phyloP scores from a whole-genome alignment of 2,888 invertebrate genomes.

The Acronicta psi region DNA sequence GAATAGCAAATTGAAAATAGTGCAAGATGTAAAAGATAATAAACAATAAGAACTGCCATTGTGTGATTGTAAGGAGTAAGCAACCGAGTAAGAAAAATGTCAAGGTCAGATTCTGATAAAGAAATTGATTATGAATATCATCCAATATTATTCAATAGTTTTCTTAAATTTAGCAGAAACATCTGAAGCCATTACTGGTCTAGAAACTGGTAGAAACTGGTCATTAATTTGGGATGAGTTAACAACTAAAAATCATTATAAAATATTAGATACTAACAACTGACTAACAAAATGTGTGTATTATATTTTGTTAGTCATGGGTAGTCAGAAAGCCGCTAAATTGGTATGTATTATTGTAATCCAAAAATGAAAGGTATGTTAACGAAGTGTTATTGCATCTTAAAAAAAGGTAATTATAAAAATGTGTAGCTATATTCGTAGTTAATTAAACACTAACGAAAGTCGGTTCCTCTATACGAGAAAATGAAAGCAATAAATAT shows the following conservation, averaged over 20 bases:
- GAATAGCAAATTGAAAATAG: not conserved
- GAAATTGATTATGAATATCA: not conserved
- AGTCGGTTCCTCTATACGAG: not conserved
- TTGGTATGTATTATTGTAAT: not conserved
- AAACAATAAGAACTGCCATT: not conserved
- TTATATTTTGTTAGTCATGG: too few species aligned
- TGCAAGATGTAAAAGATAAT: not conserved
- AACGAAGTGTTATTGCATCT: too few species aligned
- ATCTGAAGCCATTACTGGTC: too few species aligned
- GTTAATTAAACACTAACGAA: not conserved
- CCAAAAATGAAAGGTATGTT: not conserved
- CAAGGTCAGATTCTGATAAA: not conserved
- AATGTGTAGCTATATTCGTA: not conserved
- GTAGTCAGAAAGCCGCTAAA: not conserved
- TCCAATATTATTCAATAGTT: not conserved
- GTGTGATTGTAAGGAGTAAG: not conserved
- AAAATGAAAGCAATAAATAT: slow-evolving; percentile 1
- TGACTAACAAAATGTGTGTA: too few species aligned
- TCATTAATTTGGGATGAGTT: too few species aligned
- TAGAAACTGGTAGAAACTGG: too few species aligned
- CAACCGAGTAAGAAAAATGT: not conserved
- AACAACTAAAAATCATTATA: too few species aligned
- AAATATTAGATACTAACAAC: too few species aligned
- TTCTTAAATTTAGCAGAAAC: not conserved
- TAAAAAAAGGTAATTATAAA: not conserved